Conservation (phyloP, 2,888 invertebrate species). For the Polydesmus complanatus region DNA sequence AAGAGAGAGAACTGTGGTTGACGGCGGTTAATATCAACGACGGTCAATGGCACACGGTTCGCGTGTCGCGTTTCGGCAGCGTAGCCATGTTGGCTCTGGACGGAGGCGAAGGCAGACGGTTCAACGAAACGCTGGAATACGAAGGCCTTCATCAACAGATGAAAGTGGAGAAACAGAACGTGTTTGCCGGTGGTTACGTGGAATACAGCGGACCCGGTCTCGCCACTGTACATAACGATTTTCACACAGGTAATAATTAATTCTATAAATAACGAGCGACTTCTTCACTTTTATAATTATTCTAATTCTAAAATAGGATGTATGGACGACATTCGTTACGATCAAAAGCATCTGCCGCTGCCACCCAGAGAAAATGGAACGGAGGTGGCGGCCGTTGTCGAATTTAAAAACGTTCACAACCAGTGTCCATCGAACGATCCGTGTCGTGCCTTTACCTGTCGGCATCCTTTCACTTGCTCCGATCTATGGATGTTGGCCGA, state of each 20-base stretch:
- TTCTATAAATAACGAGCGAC: background rate
- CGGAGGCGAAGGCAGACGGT: conserved; percentile 84
- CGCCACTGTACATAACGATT: conserved; percentile 87
- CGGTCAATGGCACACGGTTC: conserved; percentile 92
- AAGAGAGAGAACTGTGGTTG: conserved; percentile 79
- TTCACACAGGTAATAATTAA: conserved; percentile 61
- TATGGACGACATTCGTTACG: conserved; percentile 68
- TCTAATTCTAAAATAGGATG: conserved; percentile 43
- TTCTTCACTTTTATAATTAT: conserved; percentile 7
- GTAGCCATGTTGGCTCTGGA: conserved; percentile 85
- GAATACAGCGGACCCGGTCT: conserved; percentile 87
- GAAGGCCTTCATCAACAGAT: conserved; percentile 75
- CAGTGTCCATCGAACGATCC: conserved; percentile 91
- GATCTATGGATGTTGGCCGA: conserved; percentile 97
- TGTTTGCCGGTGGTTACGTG: conserved; percentile 89
- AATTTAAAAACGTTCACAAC: conserved; percentile 78
- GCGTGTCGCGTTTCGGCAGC: conserved; percentile 79
- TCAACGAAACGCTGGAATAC: conserved; percentile 82
- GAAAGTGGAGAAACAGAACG: conserved; percentile 82
- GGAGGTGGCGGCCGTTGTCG: conserved; percentile 89
- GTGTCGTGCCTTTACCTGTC: conserved; percentile 85
- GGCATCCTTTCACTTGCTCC: conserved; percentile 83
- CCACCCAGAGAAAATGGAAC: conserved; percentile 90
- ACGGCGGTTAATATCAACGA: conserved; percentile 81
- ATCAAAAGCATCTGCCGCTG: conserved; percentile 86